Percentiles rank a stretch among this genome's conserved stretches.
These are phyloP conservation scores for Dipodomys merriami DNA, from an alignment of 2,113 vertebrate genomes.

Conservation along the genomic window DNA sequence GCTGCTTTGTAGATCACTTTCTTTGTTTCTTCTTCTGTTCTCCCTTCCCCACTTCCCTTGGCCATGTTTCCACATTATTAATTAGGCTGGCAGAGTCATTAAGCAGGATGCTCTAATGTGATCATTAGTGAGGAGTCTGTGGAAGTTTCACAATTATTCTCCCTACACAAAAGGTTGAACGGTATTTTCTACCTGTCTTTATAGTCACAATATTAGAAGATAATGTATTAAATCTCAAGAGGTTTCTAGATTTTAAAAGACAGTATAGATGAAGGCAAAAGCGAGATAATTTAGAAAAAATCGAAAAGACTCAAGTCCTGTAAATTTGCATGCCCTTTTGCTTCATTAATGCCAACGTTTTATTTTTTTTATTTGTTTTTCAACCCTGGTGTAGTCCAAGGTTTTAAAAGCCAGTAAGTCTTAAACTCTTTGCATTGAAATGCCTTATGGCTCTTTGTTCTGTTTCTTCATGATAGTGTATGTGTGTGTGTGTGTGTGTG, in stretches of 20 bases:
- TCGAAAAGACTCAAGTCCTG: background rate
- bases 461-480: background rate
- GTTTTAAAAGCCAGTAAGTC: background rate
- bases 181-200: background rate
- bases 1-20: no score
- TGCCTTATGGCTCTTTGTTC: background rate
- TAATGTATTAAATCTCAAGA: slow-evolving; percentile 49
- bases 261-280: background rate
- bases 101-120: background rate
- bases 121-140: slow-evolving; percentile 29
- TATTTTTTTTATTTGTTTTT: no score
- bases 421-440: background rate
- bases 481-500: no score
- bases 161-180: background rate
- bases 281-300: slow-evolving; percentile 14
- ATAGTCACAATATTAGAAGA: background rate
- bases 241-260: slow-evolving; percentile 40
- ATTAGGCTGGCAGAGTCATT: background rate
- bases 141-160: background rate
- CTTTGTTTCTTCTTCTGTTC: no score
- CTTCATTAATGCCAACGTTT: background rate
- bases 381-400: no score
- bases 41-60: background rate
- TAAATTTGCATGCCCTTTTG: background rate
- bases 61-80: background rate